Base-by-base conservation (phyloP, 2,888 invertebrate species). In the Venustoraphidia nigricollis region DNA sequence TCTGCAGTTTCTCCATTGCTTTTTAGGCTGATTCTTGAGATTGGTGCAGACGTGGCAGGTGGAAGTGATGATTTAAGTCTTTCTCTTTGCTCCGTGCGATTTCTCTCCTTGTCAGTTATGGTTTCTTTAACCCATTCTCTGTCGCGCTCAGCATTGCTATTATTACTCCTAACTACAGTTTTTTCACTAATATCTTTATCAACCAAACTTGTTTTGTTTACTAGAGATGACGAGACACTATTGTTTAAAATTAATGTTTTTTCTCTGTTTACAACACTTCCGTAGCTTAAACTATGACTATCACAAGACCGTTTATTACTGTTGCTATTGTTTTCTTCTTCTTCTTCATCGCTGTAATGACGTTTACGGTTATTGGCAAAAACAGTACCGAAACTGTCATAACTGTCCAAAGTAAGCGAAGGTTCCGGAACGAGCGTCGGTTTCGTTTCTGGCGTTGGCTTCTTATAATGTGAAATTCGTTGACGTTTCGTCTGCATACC, bases 381-480 rank as follows among this genome's bases (percentile, higher is more conserved):
- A 27, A 27, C 27, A 27, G 27, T 6, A 27, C 27, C 6, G 27
- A 6, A 27, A 27, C 6, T 27, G 27, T 27, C 27, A 6, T 27
- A 27, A 27, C 6, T 27, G 27, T 27, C 27, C 6, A 27, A 27
- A 6, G 27, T 27, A 27, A 27, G 3, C 27, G 27, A 27, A 27
- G 27, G 49, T 27, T 27, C 27, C 6, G 27, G 27, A 27, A 27
- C 27, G 27, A 27, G 27, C 3, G 36, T 51, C 50, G 36, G 54
- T 48, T 35, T 54, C 51, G 50, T 54, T 58, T 59, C 59, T 57
- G 63, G 60, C 62, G 73, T 65, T 27, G 74, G 76, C 59, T 82
- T 81, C 57, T 75, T 78, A 64, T 82, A 87, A 69, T 85, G 85
- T 63, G 92, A 90, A 66, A 93, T 89, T 62, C 93, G 81, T 64